These are phyloP conservation scores for Cotesia chilonis DNA, from an alignment of 1,140 invertebrate genomes.

Conservation along the genomic window DNA sequence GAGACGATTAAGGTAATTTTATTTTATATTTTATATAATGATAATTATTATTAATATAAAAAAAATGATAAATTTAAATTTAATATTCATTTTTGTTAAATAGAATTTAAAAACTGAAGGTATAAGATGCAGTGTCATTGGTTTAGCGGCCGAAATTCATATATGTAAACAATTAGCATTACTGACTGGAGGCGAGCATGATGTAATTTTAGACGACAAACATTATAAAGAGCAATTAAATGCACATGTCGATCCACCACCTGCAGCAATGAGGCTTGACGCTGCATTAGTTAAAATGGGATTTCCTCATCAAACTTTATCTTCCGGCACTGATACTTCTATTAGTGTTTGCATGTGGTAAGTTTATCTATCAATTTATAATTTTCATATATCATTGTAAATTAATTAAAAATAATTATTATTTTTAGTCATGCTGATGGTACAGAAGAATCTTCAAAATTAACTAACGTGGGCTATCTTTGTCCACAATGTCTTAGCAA, in stretches of 20 bases:
- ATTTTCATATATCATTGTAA: conserved; percentile 1
- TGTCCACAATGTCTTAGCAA: conserved; percentile 97
- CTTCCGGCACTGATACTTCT: conserved; percentile 68
- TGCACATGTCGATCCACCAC: conserved; percentile 87
- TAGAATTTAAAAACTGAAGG: conserved; percentile 65
- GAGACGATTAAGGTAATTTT: conserved; percentile 80
- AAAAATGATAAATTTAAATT: neutral
- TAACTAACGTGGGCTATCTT: conserved; percentile 84
- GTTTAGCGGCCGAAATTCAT: conserved; percentile 92
- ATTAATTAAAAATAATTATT: neutral
- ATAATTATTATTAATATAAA: too few relatives aligned
- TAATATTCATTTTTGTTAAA: neutral
- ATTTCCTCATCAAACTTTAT: conserved; percentile 79
- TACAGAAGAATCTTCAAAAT: conserved; percentile 71
- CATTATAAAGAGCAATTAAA: conserved; percentile 86
- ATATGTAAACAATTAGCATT: conserved; percentile 86
- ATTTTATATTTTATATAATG: too few relatives aligned
- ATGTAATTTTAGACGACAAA: conserved; percentile 89
- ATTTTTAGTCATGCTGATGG: conserved; percentile 81
- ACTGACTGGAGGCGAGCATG: conserved; percentile 85
- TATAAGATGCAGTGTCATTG: conserved; percentile 92
- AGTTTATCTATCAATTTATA: conserved; percentile 48
- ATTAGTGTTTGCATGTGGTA: conserved; percentile 89
- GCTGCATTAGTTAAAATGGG: conserved; percentile 91
- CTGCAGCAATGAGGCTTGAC: conserved; percentile 80